Evolutionary conservation across 1,140 invertebrate genomes (phyloP).

Genomic region (Drosophila micromelanica): DNA sequence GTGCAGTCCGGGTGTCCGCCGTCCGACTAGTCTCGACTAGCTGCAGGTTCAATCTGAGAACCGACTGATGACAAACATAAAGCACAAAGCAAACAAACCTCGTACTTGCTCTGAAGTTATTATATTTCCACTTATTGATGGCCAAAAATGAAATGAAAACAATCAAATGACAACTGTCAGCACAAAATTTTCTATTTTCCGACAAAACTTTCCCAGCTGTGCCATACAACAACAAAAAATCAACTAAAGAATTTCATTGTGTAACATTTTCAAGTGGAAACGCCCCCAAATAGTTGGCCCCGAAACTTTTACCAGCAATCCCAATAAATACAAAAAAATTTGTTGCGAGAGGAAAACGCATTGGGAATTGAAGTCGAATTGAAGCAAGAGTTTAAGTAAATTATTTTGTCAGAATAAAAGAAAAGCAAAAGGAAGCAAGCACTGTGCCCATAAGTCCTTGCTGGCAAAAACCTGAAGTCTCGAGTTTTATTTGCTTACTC

Average conservation of each 20-base stretch:
- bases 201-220: conserved; percentile 50
- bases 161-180: conserved; percentile 74
- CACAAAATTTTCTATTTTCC: conserved; percentile 39
- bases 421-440: background rate
- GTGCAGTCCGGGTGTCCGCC: background rate
- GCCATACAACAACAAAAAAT: conserved; percentile 22
- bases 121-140: conserved; percentile 70
- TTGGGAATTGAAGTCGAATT: conserved; percentile 24
- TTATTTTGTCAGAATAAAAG: conserved; percentile 27
- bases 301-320: conserved; percentile 24
- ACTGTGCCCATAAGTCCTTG: background rate
- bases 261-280: conserved; percentile 9
- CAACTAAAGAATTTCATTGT: conserved; percentile 24
- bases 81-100: conserved; percentile 32
- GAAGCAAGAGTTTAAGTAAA: conserved; percentile 50
- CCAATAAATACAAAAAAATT: background rate
- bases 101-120: conserved; percentile 39
- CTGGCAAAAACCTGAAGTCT: conserved; percentile 1
- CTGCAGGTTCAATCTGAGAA: background rate
- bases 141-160: conserved; percentile 76
- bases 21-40: background rate
- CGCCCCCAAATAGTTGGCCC: conserved; percentile 7
- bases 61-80: conserved; percentile 12
- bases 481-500: conserved; percentile 40
- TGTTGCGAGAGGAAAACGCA: background rate